These are phyloP conservation scores for Ptilonorhynchus violaceus DNA, from an alignment of 2,113 vertebrate genomes.

Conservation along the genomic window DNA sequence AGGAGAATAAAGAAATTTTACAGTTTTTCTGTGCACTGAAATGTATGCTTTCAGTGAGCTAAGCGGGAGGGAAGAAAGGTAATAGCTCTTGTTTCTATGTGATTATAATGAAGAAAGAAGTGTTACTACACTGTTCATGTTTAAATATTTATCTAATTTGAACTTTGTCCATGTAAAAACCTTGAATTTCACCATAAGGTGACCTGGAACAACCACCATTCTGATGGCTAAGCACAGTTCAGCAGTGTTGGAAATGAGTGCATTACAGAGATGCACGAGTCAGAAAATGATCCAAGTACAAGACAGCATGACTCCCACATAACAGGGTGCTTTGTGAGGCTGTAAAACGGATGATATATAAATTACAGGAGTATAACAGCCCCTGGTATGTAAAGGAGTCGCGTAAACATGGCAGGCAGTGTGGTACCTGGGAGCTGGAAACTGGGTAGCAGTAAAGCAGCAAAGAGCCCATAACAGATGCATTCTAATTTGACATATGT, in stretches of 20 bases:
- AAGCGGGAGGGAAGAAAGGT: background rate
- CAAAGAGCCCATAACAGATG: background rate
- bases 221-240: background rate
- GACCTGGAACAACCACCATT: background rate
- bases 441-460: background rate
- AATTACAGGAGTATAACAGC: background rate
- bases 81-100: background rate
- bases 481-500: background rate
- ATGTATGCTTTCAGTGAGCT: background rate
- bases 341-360: background rate
- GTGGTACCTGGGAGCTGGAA: background rate
- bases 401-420: background rate
- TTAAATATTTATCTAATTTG: slow-evolving; percentile 12
- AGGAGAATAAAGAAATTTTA: background rate
- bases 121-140: background rate
- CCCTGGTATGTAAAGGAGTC: background rate
- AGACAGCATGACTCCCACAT: background rate
- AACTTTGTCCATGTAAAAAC: background rate
- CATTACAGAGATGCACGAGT: background rate
- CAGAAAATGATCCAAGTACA: background rate
- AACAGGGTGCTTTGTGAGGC: background rate
- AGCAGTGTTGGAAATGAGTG: background rate
- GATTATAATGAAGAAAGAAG: background rate
- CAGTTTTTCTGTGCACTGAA: background rate
- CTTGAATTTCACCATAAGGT: background rate